Percentiles rank a stretch among this genome's conserved stretches.
phyloP scores from a whole-genome alignment of 2,113 vertebrate genomes.

The Neodontobutis hainanensis region DNA sequence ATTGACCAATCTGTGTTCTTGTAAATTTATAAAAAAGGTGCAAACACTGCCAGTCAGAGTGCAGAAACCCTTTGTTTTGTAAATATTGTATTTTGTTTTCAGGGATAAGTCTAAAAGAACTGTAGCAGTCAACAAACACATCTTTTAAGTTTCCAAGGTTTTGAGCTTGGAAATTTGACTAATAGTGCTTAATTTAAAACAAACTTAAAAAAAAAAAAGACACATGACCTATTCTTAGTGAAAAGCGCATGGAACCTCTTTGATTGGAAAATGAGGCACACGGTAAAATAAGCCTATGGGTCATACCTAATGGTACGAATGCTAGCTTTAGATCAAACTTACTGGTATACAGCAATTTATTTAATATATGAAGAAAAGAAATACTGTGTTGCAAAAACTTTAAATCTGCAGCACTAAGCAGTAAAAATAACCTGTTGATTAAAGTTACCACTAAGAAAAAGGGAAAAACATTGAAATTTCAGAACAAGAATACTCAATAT shows the following conservation, averaged over 20 bases:
- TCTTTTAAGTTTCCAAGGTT: too few relatives aligned
- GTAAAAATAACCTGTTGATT: neutral
- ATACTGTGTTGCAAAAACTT: neutral
- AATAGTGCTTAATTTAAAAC: too few relatives aligned
- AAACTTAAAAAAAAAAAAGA: too few relatives aligned
- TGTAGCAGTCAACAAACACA: neutral
- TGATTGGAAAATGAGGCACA: too few relatives aligned
- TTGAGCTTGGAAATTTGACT: too few relatives aligned
- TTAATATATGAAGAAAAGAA: neutral
- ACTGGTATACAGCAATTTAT: too few relatives aligned
- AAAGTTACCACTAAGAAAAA: neutral
- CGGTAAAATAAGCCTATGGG: too few relatives aligned
- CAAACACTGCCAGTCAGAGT: neutral
- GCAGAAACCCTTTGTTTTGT: neutral
- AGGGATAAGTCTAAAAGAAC: neutral
- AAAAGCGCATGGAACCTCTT: too few relatives aligned
- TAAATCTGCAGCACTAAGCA: neutral
- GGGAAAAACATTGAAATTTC: neutral
- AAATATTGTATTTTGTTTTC: too few relatives aligned
- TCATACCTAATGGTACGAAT: too few relatives aligned
- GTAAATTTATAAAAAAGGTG: constrained; percentile 14
- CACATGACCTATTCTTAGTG: too few relatives aligned
- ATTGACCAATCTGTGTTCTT: neutral
- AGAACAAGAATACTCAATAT: neutral
- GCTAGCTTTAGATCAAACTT: too few relatives aligned